Conservation (phyloP, 2,888 invertebrate species). For the Drosophila paramelanica region DNA sequence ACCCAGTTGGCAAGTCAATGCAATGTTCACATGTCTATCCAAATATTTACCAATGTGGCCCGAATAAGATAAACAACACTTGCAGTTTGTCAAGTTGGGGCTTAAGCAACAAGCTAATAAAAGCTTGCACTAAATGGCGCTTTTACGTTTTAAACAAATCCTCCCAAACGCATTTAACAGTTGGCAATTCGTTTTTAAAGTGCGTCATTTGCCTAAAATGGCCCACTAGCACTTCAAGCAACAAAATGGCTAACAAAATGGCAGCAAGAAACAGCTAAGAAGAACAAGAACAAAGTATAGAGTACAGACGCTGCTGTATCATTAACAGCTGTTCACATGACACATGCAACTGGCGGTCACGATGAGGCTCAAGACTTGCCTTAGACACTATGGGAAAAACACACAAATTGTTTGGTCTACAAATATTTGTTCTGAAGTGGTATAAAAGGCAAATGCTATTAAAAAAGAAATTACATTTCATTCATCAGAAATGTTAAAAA, state of each 20-base stretch:
- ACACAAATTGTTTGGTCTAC: neutral
- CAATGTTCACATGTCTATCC: conserved; percentile 17
- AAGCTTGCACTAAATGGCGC: conserved; percentile 8
- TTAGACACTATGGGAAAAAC: conserved; percentile 10
- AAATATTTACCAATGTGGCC: conserved; percentile 19
- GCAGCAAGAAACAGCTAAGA: conserved; percentile 19
- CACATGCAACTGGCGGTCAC: conserved; percentile 53
- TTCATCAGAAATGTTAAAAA: too few relatives aligned
- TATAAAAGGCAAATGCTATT: too few relatives aligned
- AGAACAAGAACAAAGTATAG: conserved; percentile 1
- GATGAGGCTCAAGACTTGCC: conserved; percentile 8
- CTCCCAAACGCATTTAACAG: conserved; percentile 8
- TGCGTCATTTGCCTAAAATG: conserved; percentile 50
- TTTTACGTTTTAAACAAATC: conserved; percentile 37
- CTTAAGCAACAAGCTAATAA: conserved; percentile 20
- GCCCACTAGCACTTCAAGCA: conserved; percentile 32
- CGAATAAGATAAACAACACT: conserved; percentile 2
- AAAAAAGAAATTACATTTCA: too few relatives aligned
- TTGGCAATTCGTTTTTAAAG: conserved; percentile 40
- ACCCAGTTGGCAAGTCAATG: conserved; percentile 20
- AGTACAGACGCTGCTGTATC: conserved; percentile 53
- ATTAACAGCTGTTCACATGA: conserved; percentile 76
- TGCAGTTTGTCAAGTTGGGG: neutral
- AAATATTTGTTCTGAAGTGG: too few relatives aligned
- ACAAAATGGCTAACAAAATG: conserved; percentile 33